These are phyloP conservation scores for Drosophila mettleri DNA, from an alignment of 2,888 invertebrate genomes.

Conservation along the genomic window DNA sequence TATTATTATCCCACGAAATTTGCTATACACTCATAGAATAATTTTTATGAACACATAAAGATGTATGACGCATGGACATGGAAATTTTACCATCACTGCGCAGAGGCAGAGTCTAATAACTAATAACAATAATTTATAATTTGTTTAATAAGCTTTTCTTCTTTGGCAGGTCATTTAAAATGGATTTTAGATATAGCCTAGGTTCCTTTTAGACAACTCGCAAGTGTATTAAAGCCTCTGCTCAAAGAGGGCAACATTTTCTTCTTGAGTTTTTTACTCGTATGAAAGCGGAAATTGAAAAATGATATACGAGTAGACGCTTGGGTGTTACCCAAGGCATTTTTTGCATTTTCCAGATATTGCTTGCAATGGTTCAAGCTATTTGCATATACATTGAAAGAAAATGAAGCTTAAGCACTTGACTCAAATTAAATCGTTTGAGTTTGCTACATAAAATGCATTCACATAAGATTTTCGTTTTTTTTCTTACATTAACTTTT, in stretches of 20 bases:
- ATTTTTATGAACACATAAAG: not conserved
- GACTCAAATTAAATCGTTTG: not conserved
- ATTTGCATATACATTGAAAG: conserved; percentile 29
- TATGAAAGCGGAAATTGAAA: conserved; percentile 54
- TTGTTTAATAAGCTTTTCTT: not conserved
- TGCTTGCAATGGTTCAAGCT: not conserved
- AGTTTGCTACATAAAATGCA: not conserved
- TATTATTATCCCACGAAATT: not conserved
- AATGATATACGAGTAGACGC: conserved; percentile 49
- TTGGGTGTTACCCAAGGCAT: conserved; percentile 1
- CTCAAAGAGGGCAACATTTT: not conserved
- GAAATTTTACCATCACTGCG: no score
- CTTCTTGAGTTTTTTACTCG: conserved; percentile 16
- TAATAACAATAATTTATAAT: not conserved
- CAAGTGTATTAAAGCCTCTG: conserved; percentile 4
- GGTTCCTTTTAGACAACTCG: no score
- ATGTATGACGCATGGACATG: no score
- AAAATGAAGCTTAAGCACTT: conserved; percentile 7
- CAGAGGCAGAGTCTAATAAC: no score
- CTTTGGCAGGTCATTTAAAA: not conserved
- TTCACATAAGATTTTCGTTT: not conserved
- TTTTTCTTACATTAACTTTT: not conserved
- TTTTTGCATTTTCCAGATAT: conserved; percentile 14
- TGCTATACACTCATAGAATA: not conserved
- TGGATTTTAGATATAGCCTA: not conserved